Percentiles rank a stretch among this genome's conserved stretches.
These are phyloP conservation scores for Phocoena phocoena DNA, from an alignment of 2,113 vertebrate species.

Conservation along the genomic window DNA sequence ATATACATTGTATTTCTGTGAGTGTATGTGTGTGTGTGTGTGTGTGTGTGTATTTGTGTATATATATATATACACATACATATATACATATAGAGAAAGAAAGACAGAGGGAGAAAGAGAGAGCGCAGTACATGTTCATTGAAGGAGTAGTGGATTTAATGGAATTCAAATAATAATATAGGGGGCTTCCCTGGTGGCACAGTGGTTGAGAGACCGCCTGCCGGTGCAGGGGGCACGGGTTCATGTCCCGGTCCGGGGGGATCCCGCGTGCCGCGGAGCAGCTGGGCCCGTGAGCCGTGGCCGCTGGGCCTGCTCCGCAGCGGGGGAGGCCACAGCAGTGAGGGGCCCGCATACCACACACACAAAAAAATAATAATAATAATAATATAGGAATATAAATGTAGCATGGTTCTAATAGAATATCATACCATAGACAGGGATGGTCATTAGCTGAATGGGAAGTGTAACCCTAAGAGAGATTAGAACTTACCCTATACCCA, in stretches of 20 bases:
- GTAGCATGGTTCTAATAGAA: background rate
- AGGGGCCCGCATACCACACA: no score
- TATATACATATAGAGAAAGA: background rate
- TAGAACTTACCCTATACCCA: background rate
- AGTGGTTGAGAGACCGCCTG: no score
- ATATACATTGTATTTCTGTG: background rate
- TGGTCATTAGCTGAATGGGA: background rate
- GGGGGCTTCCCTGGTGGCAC: no score
- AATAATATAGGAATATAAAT: slow-evolving; percentile 11
- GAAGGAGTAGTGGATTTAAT: background rate
- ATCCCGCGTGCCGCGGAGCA: no score
- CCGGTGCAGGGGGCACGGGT: no score
- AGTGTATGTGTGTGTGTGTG: background rate
- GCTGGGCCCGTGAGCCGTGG: no score
- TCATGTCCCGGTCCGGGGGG: no score
- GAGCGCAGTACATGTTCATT: background rate
- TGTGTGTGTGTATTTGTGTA: background rate
- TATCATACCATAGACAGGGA: background rate
- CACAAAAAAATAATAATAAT: background rate
- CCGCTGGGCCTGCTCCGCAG: no score
- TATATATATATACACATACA: rapidly evolving
- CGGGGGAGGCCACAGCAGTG: no score
- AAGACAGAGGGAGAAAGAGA: background rate
- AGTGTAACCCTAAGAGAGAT: background rate
- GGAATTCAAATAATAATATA: slow-evolving; percentile 36